phyloP scores from a whole-genome alignment of 1,140 invertebrate genomes.

The Bombus impatiens region DNA sequence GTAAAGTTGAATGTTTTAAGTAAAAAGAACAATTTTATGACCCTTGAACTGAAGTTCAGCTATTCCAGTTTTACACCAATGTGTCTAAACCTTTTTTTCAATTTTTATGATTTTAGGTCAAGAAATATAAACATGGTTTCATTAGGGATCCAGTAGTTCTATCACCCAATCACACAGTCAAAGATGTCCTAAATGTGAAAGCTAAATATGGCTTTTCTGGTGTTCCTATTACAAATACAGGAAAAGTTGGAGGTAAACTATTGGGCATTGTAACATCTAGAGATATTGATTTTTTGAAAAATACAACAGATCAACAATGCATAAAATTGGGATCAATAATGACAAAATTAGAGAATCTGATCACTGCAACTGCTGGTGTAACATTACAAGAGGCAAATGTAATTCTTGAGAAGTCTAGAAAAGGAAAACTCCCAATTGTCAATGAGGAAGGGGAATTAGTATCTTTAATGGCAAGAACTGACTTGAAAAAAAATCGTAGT shows the following conservation, averaged over 20 bases:
- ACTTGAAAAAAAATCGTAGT: constrained; percentile 98
- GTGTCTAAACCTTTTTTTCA: background rate
- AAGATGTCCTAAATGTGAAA: constrained; percentile 95
- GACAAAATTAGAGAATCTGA: constrained; percentile 93
- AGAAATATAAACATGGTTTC: constrained; percentile 99
- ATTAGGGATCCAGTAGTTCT: constrained; percentile 97
- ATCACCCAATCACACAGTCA: constrained; percentile 91
- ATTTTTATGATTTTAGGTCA: constrained; percentile 85
- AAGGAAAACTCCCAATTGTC: constrained; percentile 98
- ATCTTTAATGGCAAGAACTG: constrained; percentile 97
- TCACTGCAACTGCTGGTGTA: constrained; percentile 94
- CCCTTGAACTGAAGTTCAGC: too few relatives aligned
- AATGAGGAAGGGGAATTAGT: constrained; percentile 95
- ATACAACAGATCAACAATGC: constrained; percentile 81
- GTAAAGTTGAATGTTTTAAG: too few relatives aligned
- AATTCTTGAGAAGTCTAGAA: constrained; percentile 98
- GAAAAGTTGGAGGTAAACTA: constrained; percentile 95
- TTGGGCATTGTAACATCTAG: constrained; percentile 98
- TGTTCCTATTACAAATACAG: constrained; percentile 97
- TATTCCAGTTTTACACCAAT: too few relatives aligned
- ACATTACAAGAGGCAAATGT: constrained; percentile 96
- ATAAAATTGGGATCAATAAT: constrained; percentile 91
- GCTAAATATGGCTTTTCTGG: constrained; percentile 97
- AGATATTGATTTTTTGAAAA: constrained; percentile 97
- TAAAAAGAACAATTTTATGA: too few relatives aligned